Evolutionary conservation across 2,797 vertebrate genomes (phyloP).

Genomic region (Oreonectes daqikongensis): DNA sequence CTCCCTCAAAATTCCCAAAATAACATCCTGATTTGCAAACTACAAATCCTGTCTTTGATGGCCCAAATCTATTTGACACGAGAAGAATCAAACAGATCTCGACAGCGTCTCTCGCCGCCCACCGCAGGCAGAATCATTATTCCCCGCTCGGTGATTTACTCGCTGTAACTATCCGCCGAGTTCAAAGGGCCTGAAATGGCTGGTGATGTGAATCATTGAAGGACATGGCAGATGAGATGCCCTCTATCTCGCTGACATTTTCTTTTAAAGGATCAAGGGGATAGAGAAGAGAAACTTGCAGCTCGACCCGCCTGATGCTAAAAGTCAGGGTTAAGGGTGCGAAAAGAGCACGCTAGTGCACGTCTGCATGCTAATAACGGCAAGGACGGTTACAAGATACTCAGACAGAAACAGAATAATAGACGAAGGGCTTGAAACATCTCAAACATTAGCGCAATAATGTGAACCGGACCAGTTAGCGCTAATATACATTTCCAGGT

Average conservation of each 20-base stretch:
- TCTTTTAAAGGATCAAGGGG: slow-evolving; percentile 32
- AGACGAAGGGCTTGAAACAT: too few species aligned
- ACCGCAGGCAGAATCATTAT: slow-evolving; percentile 17
- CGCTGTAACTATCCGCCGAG: not conserved
- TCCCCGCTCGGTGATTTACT: slow-evolving; percentile 16
- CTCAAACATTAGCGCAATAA: too few species aligned
- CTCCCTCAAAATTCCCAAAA: not conserved
- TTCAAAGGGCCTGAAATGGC: slow-evolving; percentile 28
- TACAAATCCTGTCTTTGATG: not conserved
- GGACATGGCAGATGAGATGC: slow-evolving; percentile 27
- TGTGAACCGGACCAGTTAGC: too few species aligned
- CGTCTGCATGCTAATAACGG: slow-evolving; percentile 51
- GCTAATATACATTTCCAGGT: too few species aligned
- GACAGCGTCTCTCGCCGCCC: not conserved
- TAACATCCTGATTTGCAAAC: slow-evolving; percentile 15
- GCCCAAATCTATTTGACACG: slow-evolving; percentile 5
- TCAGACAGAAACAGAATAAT: too few species aligned
- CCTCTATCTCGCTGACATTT: slow-evolving; percentile 36
- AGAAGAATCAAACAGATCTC: slow-evolving; percentile 5
- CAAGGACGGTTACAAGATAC: too few species aligned
- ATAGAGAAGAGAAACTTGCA: not conserved
- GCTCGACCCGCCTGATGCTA: slow-evolving; percentile 17
- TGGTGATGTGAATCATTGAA: slow-evolving; percentile 12
- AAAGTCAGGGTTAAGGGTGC: slow-evolving; percentile 39
- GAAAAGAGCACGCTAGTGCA: not conserved